These are phyloP conservation scores for Ceyx margarethae DNA, from an alignment of 2,113 vertebrate genomes.

Conservation along the genomic window DNA sequence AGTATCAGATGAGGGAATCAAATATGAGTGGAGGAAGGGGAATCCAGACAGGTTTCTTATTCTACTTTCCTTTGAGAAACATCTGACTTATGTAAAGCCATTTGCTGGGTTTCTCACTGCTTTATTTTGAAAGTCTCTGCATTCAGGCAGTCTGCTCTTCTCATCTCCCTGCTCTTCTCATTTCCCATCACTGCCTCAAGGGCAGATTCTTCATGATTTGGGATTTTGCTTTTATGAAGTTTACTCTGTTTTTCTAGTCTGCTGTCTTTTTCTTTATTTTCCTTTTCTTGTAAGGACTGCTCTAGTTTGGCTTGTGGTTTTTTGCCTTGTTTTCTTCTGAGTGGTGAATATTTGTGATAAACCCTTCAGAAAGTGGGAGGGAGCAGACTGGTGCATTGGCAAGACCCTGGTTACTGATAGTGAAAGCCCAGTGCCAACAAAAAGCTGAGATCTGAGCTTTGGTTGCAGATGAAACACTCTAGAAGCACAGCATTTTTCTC, in stretches of 20 bases:
- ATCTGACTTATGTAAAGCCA: conserved; percentile 54
- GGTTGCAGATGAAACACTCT: background rate
- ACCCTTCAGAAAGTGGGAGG: background rate
- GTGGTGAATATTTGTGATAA: background rate
- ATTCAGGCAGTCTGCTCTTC: background rate
- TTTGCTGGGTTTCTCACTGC: background rate
- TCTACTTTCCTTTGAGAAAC: conserved; percentile 34
- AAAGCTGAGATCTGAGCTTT: background rate
- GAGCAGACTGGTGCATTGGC: background rate
- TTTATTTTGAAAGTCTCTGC: conserved; percentile 8
- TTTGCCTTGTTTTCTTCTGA: conserved; percentile 1
- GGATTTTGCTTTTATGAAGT: conserved; percentile 32
- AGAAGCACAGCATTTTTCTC: background rate
- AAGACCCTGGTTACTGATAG: background rate
- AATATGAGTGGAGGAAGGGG: background rate
- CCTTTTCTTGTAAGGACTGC: background rate
- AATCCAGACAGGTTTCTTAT: conserved; percentile 23
- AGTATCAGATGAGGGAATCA: background rate
- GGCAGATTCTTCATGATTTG: conserved; percentile 22
- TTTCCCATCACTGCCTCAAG: conserved; percentile 8
- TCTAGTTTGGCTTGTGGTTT: background rate
- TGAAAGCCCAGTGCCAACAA: background rate
- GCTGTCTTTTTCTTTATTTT: background rate
- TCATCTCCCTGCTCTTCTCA: background rate
- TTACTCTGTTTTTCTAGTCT: conserved; percentile 11